phyloP scores from a whole-genome alignment of 2,113 vertebrate genomes.

The Aepyceros melampus region DNA sequence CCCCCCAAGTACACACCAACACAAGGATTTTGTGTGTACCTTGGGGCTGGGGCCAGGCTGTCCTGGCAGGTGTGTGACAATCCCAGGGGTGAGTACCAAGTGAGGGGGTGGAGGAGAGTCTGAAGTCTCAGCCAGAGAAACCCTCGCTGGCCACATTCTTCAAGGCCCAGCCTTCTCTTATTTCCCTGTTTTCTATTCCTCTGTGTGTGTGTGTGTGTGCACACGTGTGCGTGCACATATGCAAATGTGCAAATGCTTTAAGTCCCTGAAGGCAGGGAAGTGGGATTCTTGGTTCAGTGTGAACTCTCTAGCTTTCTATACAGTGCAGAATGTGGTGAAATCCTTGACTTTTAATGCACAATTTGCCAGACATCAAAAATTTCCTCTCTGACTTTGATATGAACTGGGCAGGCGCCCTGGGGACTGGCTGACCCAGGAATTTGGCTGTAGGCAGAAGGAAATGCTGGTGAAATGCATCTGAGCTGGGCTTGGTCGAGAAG shows the following conservation, averaged over 20 bases:
- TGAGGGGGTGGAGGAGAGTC: accelerated
- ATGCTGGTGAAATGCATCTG: neutral
- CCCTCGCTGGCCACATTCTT: neutral
- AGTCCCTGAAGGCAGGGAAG: neutral
- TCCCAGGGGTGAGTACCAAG: no score
- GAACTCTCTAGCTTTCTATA: neutral
- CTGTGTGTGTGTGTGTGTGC: neutral
- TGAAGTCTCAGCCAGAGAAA: neutral
- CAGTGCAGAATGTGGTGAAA: no score
- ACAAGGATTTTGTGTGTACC: neutral
- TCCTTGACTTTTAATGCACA: neutral
- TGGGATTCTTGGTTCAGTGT: no score
- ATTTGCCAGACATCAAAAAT: neutral
- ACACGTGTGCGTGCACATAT: no score
- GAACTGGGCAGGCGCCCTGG: no score
- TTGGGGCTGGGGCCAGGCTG: neutral
- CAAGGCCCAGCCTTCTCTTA: neutral
- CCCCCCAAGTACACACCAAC: neutral
- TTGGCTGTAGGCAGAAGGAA: neutral
- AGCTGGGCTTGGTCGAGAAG: neutral
- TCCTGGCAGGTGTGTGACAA: neutral
- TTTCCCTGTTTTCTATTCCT: neutral
- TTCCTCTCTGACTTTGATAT: neutral
- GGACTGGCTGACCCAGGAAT: neutral
- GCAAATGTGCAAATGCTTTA: neutral